Evolutionary conservation across 2,797 vertebrate genomes (phyloP).

Genomic region (Phoebastria nigripes): DNA sequence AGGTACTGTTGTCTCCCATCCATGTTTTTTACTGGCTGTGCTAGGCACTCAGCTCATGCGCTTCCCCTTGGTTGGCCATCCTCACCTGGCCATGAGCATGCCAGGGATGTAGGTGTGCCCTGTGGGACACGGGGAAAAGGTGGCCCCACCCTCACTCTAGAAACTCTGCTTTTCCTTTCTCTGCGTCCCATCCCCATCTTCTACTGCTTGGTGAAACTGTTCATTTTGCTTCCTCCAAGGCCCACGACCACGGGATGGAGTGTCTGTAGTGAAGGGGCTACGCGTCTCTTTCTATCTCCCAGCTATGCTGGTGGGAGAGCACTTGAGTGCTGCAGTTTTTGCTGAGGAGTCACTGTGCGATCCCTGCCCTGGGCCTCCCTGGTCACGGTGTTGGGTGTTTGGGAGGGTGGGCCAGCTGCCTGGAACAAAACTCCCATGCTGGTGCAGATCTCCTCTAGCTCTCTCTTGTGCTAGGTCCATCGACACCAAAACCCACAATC

Average conservation of each 20-base stretch:
- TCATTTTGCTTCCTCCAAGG: too few relatives aligned
- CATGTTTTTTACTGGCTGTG: not conserved
- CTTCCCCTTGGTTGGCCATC: not conserved
- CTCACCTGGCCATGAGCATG: accelerated
- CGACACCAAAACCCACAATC: accelerated
- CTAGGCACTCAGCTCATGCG: not conserved
- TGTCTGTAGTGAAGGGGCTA: too few relatives aligned
- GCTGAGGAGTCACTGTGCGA: too few relatives aligned
- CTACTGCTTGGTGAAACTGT: too few relatives aligned
- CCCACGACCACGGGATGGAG: too few relatives aligned
- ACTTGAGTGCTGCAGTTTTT: too few relatives aligned
- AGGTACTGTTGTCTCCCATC: not conserved
- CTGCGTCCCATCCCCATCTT: too few relatives aligned
- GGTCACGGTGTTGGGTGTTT: accelerated
- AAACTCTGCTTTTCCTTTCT: constrained; percentile 58
- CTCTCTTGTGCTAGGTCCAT: not conserved
- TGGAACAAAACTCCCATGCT: too few relatives aligned
- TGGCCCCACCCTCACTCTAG: not conserved
- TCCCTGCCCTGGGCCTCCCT: too few relatives aligned
- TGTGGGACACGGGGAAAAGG: not conserved
- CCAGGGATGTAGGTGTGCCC: not conserved
- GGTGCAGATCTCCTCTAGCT: not conserved
- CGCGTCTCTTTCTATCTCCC: too few relatives aligned
- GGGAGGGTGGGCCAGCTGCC: not conserved
- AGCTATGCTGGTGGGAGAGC: too few relatives aligned